These are phyloP conservation scores for Carassius carassius DNA, from an alignment of 2,113 vertebrate species.

Conservation along the genomic window DNA sequence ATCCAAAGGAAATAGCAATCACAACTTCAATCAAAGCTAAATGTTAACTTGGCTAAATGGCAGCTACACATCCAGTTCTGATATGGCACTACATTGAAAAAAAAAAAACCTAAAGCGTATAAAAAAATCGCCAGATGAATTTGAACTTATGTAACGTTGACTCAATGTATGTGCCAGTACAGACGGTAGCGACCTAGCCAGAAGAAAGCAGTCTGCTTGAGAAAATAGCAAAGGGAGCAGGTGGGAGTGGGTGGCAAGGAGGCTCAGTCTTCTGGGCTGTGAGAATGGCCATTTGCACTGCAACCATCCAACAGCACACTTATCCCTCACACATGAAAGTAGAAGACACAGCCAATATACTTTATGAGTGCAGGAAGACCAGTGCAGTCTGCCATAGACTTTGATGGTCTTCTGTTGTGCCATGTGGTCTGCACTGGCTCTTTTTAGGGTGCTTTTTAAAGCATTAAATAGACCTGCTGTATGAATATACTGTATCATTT, in stretches of 20 bases:
- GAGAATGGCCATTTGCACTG: constrained; percentile 82
- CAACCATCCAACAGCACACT: constrained; percentile 72
- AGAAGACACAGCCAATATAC: constrained; percentile 71
- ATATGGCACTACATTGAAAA: constrained; percentile 16
- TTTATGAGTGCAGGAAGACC: constrained; percentile 70
- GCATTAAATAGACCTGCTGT: constrained; percentile 42
- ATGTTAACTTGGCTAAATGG: background rate
- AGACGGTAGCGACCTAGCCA: constrained; percentile 80
- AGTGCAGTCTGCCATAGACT: constrained; percentile 77
- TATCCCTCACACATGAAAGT: constrained; percentile 64
- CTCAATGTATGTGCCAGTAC: constrained; percentile 76
- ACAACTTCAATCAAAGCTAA: background rate
- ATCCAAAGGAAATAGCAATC: background rate
- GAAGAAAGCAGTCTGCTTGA: constrained; percentile 76
- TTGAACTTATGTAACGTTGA: constrained; percentile 75
- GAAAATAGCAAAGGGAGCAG: constrained; percentile 83
- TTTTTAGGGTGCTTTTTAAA: constrained; percentile 49
- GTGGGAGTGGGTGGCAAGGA: constrained; percentile 83
- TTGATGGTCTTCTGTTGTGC: constrained; percentile 74
- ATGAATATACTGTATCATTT: constrained; percentile 43
- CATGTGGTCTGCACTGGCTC: constrained; percentile 71
- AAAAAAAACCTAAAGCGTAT: background rate
- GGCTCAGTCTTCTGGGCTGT: constrained; percentile 82
- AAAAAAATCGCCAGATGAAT: constrained; percentile 57
- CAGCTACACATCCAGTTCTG: constrained; percentile 49